Percentiles rank a stretch among this genome's conserved stretches.
Conservation (phyloP, 2,113 vertebrate species). For the Anoura caudifer region DNA sequence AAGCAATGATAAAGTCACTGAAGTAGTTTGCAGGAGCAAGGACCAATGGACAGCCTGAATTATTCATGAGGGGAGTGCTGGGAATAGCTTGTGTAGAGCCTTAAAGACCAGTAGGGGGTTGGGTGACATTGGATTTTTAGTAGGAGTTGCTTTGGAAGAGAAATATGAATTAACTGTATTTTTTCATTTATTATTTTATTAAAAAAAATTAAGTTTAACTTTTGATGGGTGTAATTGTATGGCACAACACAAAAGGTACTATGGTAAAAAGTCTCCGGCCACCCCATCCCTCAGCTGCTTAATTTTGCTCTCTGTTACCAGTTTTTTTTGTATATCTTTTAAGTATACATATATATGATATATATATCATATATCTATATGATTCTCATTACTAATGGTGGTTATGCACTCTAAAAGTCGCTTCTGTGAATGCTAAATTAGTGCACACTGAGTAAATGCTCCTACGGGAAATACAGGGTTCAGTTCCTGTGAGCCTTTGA, state of each 20-base stretch:
- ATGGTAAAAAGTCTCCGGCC: background rate
- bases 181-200: background rate
- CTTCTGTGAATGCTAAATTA: background rate
- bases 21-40: background rate
- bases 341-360: too few relatives aligned
- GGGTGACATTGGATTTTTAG: background rate
- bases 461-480: background rate
- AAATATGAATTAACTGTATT: background rate
- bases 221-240: background rate
- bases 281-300: background rate
- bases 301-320: background rate
- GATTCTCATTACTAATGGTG: background rate
- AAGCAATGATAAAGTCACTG: background rate
- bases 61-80: fast-evolving
- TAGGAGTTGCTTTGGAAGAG: background rate
- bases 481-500: background rate
- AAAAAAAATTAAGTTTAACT: background rate
- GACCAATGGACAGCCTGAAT: too few relatives aligned
- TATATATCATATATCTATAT: too few relatives aligned
- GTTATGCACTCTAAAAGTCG: background rate
- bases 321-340: background rate
- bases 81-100: background rate
- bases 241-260: background rate
- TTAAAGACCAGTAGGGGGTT: too few relatives aligned
- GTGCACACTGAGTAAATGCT: background rate